Evolutionary conservation across 2,797 vertebrate species (phyloP).

Genomic region (Thamnophis elegans): DNA sequence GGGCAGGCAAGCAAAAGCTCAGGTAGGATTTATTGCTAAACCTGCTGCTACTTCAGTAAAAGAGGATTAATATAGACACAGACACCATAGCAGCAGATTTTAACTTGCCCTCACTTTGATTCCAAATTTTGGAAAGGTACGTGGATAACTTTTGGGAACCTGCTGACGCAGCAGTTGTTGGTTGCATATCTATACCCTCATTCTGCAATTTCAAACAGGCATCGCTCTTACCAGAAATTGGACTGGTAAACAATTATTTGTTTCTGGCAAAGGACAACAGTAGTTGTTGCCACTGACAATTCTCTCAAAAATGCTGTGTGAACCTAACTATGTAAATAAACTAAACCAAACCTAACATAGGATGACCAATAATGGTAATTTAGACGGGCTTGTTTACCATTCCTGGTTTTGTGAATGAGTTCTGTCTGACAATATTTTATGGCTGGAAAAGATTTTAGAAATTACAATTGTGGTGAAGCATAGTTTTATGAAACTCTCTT

Average conservation of each 20-base stretch:
- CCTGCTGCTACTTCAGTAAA: neutral
- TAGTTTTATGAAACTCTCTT: neutral
- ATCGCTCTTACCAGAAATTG: neutral
- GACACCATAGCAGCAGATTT: neutral
- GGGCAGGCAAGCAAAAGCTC: neutral
- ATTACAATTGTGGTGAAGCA: neutral
- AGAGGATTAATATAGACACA: neutral
- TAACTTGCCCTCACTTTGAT: neutral
- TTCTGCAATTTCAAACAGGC: neutral
- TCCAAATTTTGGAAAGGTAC: neutral
- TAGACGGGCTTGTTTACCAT: neutral
- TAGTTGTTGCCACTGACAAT: neutral
- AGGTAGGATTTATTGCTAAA: neutral
- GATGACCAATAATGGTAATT: neutral
- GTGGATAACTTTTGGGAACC: neutral
- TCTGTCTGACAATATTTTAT: neutral
- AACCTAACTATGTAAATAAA: neutral
- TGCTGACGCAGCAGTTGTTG: neutral
- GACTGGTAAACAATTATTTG: neutral
- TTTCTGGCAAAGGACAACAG: neutral
- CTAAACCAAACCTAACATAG: neutral
- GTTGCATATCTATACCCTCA: neutral
- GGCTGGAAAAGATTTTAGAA: neutral
- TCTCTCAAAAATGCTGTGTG: neutral
- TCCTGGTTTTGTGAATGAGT: neutral